These are phyloP conservation scores for Hydrochoerus hydrochaeris DNA, from an alignment of 2,113 vertebrate genomes.

Conservation along the genomic window DNA sequence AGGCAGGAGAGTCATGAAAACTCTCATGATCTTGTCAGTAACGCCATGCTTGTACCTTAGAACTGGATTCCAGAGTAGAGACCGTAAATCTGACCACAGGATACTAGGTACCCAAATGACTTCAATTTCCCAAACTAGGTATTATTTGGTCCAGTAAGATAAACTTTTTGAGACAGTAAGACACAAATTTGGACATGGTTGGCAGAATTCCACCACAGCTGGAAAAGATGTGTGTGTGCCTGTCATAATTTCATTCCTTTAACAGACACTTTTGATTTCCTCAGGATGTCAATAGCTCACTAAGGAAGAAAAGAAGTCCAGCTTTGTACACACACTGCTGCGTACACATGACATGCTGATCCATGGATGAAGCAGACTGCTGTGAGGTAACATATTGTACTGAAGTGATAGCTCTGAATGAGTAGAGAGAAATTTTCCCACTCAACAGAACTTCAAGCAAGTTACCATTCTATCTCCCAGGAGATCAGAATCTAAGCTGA, in stretches of 20 bases:
- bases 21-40: background rate
- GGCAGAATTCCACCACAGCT: background rate
- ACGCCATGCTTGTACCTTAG: conserved; percentile 18
- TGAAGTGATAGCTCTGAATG: conserved; percentile 39
- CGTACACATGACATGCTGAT: background rate
- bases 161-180: background rate
- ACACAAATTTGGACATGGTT: conserved; percentile 8
- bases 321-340: background rate
- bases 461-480: background rate
- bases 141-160: background rate
- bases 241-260: background rate
- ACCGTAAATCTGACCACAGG: background rate
- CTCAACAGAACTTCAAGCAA: conserved; percentile 42
- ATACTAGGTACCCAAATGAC: background rate
- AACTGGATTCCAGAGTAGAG: background rate
- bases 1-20: conserved; percentile 34
- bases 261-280: background rate
- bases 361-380: background rate
- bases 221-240: background rate
- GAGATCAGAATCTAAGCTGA: background rate
- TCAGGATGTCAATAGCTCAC: background rate
- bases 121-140: background rate
- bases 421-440: conserved; percentile 12
- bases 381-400: background rate
- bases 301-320: conserved; percentile 9